Conservation (phyloP, 2,888 invertebrate species). For the Perithous albicinctus region DNA sequence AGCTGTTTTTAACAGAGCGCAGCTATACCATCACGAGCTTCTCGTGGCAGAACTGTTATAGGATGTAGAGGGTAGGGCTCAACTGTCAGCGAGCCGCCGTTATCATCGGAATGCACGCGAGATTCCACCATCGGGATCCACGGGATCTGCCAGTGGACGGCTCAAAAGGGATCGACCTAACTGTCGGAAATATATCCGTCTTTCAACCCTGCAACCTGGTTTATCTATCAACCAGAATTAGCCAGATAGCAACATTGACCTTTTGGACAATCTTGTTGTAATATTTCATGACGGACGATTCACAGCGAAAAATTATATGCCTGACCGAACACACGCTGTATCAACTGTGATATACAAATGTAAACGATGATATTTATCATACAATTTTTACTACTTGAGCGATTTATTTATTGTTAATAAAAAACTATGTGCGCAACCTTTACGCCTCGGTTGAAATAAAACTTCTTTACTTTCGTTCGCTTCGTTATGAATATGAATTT, state of each 20-base stretch:
- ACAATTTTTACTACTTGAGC: not conserved
- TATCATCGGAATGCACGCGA: constrained; percentile 62
- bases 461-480: too few species aligned
- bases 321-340: not conserved
- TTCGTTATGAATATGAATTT: too few species aligned
- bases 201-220: constrained; percentile 15
- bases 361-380: not conserved
- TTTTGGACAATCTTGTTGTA: not conserved
- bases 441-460: too few species aligned
- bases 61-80: constrained; percentile 23
- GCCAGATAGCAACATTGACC: not conserved
- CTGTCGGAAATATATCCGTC: constrained; percentile 61
- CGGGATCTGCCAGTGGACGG: constrained; percentile 66
- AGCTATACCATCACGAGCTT: constrained; percentile 53
- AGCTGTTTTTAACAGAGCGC: constrained; percentile 55
- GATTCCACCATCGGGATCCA: constrained; percentile 51
- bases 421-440: too few species aligned
- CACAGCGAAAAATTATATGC: constrained; percentile 4
- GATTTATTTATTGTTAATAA: not conserved
- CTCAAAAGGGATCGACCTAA: constrained; percentile 76
- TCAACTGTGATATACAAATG: constrained; percentile 2
- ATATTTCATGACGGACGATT: constrained; percentile 6
- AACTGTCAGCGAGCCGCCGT: constrained; percentile 56
- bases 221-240: constrained; percentile 49
- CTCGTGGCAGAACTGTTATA: constrained; percentile 34